A percentile compares a stretch with the other conserved stretches of the same genome.
phyloP scores from a whole-genome alignment of 2,888 invertebrate species.

The Reticulitermes lucifugus region DNA sequence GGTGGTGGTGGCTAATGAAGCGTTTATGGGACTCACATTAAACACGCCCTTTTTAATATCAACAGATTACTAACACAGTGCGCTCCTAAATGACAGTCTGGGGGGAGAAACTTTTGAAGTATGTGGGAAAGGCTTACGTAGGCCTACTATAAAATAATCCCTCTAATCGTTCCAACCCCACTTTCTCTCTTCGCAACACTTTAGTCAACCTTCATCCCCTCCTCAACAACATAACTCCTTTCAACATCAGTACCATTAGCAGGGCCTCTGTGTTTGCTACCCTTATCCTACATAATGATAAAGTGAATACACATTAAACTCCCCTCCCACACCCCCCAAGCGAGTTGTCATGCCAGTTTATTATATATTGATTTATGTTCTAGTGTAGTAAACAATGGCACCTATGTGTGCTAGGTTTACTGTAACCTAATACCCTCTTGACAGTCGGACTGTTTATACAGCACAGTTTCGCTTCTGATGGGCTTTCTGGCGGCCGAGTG shows the following conservation, averaged over 20 bases:
- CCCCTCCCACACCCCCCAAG: neutral
- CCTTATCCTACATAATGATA: neutral
- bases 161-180: neutral
- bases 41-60: neutral
- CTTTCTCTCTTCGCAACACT: neutral
- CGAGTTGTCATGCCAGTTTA: neutral
- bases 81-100: neutral
- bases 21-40: neutral
- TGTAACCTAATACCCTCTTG: neutral
- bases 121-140: neutral
- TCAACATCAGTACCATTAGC: constrained; percentile 13
- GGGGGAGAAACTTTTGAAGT: neutral
- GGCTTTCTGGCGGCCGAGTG: neutral
- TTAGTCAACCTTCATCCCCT: neutral
- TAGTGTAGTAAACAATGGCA: neutral
- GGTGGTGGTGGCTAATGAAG: neutral
- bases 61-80: constrained; percentile 4
- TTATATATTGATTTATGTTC: constrained; percentile 21
- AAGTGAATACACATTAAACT: constrained; percentile 1
- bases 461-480: neutral
- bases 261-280: neutral
- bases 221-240: neutral
- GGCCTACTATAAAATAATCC: neutral
- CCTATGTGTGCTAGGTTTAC: neutral
- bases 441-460: neutral